Evolutionary conservation across 2,797 vertebrate species (phyloP), one percentile per base, ranked within the genome.

Genomic region (Syngnathus rostellatus): DNA sequence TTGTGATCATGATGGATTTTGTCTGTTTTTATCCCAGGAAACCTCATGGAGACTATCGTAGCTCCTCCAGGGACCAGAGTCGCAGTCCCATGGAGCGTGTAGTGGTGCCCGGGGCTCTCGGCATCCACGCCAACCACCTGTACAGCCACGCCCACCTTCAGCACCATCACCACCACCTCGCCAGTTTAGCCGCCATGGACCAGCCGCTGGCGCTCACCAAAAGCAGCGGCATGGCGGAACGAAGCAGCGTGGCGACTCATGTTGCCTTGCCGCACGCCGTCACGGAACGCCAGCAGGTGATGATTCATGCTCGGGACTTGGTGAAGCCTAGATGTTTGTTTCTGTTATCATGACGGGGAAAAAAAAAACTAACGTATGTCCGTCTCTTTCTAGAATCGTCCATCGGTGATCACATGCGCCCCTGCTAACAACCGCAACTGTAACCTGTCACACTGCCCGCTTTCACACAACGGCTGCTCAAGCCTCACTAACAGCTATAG

Each of bases 151-250:
- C 73, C 77, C 81, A 93, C 64, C 77, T 79, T 63, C 84, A 81
- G 59, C 79, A 78, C 12, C 85, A 83, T 46, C 85, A 93, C 63
- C 85, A 93, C 62, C 86, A 81, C 92, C 92, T 97, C 82, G 93
- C 94, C 67, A 91, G 90, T 87, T 85, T 98, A 85, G 89, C 90
- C 66, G 5, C 73, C 67, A 90, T 96, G 93, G 96, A 98, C 87
- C 97, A 98, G 91, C 97, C 97, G 5, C 92, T 98, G 40, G 96
- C 96, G 63, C 94, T 98, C 85, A 99, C 96, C 92, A 99, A 98
- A 91, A 94, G 90, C 90, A 95, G 89, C 25, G 31, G 55, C 87
- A 75, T 90, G 88, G 93, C 90, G 85, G 95, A 97, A 9, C 89
- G 95, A 19, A 65, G 73, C 74, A 77, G 75, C 76, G 73, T 78